A percentile compares a stretch with the other conserved stretches of the same genome.
Evolutionary conservation across 2,113 vertebrate species (phyloP).

Genomic region (Hypomesus transpacificus): DNA sequence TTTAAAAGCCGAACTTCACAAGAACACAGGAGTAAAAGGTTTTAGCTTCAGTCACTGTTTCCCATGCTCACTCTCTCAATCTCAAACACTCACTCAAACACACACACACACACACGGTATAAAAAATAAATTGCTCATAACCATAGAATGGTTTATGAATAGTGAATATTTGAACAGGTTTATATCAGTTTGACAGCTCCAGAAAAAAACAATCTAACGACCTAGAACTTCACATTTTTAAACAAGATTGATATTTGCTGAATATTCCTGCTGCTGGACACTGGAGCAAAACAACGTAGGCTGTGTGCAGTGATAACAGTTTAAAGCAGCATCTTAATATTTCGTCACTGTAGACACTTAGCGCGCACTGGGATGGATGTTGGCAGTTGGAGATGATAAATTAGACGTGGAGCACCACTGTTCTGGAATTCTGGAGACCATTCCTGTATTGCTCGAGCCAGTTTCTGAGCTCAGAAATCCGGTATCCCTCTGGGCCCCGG

Average conservation of each 20-base stretch:
- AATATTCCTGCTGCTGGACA: conserved; percentile 26
- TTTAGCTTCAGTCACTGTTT: conserved; percentile 35
- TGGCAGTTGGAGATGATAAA: conserved; percentile 19
- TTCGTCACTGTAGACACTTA: conserved; percentile 6
- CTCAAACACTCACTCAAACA: conserved; percentile 25
- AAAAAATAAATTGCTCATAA: conserved; percentile 67
- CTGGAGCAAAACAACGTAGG: conserved; percentile 14
- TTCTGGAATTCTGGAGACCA: conserved; percentile 65
- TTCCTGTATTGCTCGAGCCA: conserved; percentile 89
- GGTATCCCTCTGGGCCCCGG: conserved; percentile 93
- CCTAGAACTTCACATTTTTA: conserved; percentile 24
- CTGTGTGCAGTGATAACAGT: conserved; percentile 46
- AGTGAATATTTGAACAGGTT: conserved; percentile 20
- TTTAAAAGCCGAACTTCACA: conserved; percentile 97
- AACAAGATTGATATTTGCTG: conserved; percentile 36
- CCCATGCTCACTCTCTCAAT: conserved; percentile 17
- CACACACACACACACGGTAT: conserved; percentile 39
- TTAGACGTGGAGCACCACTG: conserved; percentile 83
- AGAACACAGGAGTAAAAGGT: conserved; percentile 73
- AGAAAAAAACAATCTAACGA: conserved; percentile 44
- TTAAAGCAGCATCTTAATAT: conserved; percentile 62
- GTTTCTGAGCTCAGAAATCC: conserved; percentile 88
- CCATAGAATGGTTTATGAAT: conserved; percentile 30
- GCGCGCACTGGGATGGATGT: conserved; percentile 41
- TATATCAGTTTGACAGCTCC: conserved; percentile 39